A percentile compares a stretch with the other conserved stretches of the same genome.
phyloP scores from a whole-genome alignment of 2,797 vertebrate genomes.

The Alouatta caraya region DNA sequence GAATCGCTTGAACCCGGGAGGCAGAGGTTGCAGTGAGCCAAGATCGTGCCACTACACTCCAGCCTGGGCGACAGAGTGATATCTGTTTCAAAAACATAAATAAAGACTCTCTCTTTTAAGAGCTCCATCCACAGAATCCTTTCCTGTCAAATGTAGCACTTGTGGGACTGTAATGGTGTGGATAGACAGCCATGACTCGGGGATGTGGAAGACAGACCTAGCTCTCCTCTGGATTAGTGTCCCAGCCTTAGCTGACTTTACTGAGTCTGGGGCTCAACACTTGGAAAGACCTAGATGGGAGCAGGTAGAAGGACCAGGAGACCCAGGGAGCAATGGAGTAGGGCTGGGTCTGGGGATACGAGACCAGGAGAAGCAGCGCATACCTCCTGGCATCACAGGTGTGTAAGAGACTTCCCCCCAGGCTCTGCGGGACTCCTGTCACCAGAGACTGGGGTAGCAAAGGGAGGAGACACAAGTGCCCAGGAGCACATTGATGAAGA shows the following conservation, averaged over 20 bases:
- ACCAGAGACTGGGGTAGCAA: not conserved
- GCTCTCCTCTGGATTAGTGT: not conserved
- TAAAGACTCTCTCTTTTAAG: too few species aligned
- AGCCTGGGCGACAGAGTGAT: too few species aligned
- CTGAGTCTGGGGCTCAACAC: not conserved
- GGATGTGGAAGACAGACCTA: not conserved
- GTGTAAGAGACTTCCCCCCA: not conserved
- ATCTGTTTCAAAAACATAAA: too few species aligned
- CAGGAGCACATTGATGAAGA: not conserved
- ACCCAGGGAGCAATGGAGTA: not conserved
- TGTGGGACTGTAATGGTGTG: not conserved
- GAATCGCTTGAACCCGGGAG: too few species aligned
- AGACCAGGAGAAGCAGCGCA: not conserved
- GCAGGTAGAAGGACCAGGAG: not conserved
- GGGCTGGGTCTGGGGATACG: accelerated
- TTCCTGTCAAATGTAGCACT: not conserved
- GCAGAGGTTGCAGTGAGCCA: too few species aligned
- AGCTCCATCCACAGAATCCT: not conserved
- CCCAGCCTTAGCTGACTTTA: not conserved
- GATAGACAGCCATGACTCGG: not conserved
- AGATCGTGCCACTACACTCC: too few species aligned
- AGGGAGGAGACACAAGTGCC: not conserved
- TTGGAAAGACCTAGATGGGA: not conserved
- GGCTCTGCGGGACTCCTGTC: not conserved
- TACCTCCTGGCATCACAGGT: not conserved